Conservation (phyloP, 1,140 invertebrate genomes). For the Brachionus sp. region DNA sequence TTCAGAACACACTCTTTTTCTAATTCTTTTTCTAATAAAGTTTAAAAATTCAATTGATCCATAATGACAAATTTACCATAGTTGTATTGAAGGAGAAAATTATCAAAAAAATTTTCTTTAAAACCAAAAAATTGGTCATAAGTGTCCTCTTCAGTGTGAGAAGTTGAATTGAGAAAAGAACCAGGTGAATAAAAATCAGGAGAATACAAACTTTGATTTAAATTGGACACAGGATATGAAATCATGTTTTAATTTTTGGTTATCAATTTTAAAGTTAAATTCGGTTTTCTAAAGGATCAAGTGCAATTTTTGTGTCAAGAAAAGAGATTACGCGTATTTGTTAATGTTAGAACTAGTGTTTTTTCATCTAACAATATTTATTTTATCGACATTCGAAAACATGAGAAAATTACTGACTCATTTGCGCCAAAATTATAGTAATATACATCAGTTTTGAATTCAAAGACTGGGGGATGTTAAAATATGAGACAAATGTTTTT, state of each 20-base stretch:
- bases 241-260: not conserved
- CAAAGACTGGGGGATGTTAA: not conserved
- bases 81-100: not conserved
- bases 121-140: constrained; percentile 9
- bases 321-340: not conserved
- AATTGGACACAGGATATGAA: not conserved
- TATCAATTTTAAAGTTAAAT: not conserved
- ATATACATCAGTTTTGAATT: not conserved
- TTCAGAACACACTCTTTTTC: not conserved
- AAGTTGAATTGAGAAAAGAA: not conserved
- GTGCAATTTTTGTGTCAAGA: not conserved
- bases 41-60: not conserved
- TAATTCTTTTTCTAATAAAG: not conserved
- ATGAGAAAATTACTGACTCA: constrained; percentile 19
- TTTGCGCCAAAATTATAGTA: constrained; percentile 12
- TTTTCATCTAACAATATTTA: not conserved
- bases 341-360: not conserved
- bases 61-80: not conserved
- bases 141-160: not conserved
- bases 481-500: not conserved
- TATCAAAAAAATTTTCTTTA: not conserved
- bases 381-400: not conserved
- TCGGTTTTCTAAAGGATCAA: not conserved
- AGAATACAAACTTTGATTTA: not conserved
- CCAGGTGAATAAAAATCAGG: not conserved